phyloP scores from a whole-genome alignment of 53 echinoderm and acorn worm genomes.

The Mesocentrotus franciscanus region DNA sequence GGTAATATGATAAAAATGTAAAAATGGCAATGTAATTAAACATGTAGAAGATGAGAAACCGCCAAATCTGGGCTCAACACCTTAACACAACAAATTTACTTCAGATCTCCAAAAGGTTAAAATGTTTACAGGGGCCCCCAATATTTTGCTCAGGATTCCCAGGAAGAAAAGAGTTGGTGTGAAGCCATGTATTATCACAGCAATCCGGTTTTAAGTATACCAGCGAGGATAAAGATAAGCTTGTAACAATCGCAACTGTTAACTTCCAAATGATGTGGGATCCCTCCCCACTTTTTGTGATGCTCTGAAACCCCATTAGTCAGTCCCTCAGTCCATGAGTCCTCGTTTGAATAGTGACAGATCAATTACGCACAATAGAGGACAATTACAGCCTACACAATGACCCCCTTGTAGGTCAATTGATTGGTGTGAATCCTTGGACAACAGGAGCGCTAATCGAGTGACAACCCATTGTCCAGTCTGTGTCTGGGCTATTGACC shows the following conservation, averaged over 20 bases:
- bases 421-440: slow-evolving; percentile 16
- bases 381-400: slow-evolving; percentile 44
- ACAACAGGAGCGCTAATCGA: slow-evolving; percentile 54
- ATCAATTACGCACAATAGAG: slow-evolving; percentile 49
- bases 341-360: not conserved
- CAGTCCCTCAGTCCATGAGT: not conserved
- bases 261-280: not conserved
- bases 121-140: too few relatives aligned
- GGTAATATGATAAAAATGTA: not conserved
- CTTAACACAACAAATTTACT: too few relatives aligned
- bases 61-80: too few relatives aligned
- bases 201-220: not conserved
- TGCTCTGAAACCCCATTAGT: slow-evolving; percentile 16
- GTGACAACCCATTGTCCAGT: slow-evolving; percentile 49
- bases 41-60: too few relatives aligned
- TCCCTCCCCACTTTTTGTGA: slow-evolving; percentile 1
- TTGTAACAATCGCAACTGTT: not conserved
- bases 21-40: not conserved
- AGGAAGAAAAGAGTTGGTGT: too few relatives aligned
- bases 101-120: too few relatives aligned
- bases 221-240: not conserved
- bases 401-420: slow-evolving; percentile 15
- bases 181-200: too few relatives aligned
- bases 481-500: slow-evolving; percentile 40
- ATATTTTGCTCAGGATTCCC: too few relatives aligned